Evolutionary conservation across 2,113 vertebrate genomes (phyloP).

Genomic region (Coptodon bakossiorum): DNA sequence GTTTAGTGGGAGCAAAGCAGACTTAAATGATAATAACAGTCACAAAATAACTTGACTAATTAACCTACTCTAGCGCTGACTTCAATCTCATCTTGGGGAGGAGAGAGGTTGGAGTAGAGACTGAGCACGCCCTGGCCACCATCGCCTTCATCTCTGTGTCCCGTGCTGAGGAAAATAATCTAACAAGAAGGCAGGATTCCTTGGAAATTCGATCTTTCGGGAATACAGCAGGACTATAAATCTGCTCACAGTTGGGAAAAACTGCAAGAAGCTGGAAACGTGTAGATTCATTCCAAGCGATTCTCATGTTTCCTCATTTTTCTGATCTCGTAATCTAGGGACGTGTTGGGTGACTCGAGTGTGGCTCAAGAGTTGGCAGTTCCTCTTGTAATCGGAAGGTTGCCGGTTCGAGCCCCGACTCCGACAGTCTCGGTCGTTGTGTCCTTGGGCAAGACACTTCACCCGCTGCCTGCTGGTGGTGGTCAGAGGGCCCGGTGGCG

Average conservation of each 20-base stretch:
- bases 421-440: no score
- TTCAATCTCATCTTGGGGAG: not conserved
- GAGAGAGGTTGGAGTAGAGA: not conserved
- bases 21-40: not conserved
- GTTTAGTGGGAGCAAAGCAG: no score
- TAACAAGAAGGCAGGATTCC: not conserved
- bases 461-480: no score
- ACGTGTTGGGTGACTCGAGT: not conserved
- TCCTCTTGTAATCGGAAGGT: no score
- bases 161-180: not conserved
- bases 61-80: not conserved
- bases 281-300: not conserved
- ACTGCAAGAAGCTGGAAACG: not conserved
- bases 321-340: not conserved
- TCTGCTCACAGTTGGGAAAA: not conserved
- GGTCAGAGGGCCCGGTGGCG: no score
- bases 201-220: accelerated
- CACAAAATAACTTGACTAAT: not conserved
- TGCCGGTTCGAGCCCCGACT: no score
- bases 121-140: not conserved
- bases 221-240: not conserved
- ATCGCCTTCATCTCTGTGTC: accelerated
- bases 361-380: no score
- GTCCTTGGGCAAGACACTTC: no score
- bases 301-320: not conserved